Conservation (phyloP, 2,888 invertebrate species). For the Tillus elongatus region DNA sequence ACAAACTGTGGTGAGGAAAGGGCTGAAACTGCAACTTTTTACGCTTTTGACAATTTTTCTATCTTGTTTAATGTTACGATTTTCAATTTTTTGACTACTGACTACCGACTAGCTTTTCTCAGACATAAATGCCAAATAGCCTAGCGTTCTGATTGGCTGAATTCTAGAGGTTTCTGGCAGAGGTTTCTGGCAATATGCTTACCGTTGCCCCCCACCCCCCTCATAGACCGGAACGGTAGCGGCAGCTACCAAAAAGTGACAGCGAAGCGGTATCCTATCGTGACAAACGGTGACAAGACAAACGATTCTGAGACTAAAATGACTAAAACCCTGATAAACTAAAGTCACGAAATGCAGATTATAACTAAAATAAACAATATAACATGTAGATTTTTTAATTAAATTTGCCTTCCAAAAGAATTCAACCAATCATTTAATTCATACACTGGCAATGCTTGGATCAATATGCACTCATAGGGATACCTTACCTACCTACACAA, state of each 20-base stretch:
- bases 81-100: constrained; percentile 38
- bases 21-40: constrained; percentile 27
- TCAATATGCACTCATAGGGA: constrained; percentile 13
- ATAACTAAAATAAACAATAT: too few species aligned
- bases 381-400: too few species aligned
- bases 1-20: constrained; percentile 24
- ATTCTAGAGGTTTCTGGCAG: constrained; percentile 41
- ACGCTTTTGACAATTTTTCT: constrained; percentile 32
- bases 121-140: constrained; percentile 31
- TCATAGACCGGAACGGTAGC: too few species aligned
- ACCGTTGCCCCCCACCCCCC: constrained; percentile 26
- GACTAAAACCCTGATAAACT: too few species aligned
- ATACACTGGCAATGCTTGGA: too few species aligned
- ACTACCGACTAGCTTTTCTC: constrained; percentile 14
- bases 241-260: too few species aligned
- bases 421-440: too few species aligned
- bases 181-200: constrained; percentile 37
- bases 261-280: too few species aligned
- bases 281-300: too few species aligned
- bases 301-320: too few species aligned
- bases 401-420: too few species aligned
- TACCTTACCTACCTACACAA: constrained; percentile 22
- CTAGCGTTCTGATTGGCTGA: constrained; percentile 28
- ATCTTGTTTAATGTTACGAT: constrained; percentile 37
- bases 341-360: too few species aligned